Conservation (phyloP, 92 coral and sea anemone species). For the Porites cylindrica region DNA sequence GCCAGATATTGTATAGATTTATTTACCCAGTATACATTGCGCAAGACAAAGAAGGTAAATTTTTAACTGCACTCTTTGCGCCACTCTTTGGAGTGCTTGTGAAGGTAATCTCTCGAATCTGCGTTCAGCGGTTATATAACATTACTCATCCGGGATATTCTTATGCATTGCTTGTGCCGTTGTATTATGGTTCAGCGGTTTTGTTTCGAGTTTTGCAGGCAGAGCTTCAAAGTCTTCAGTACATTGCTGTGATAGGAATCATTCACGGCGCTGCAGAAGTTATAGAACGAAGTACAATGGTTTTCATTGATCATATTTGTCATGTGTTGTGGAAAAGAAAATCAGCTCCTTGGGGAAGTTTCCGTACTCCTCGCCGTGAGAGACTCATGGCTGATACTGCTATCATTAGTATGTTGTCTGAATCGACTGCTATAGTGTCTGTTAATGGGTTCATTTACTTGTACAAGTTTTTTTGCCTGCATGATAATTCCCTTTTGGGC, state of each 20-base stretch:
- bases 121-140: not conserved
- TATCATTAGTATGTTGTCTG: constrained; percentile 44
- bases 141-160: not conserved
- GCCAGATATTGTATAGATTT: not conserved
- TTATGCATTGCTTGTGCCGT: not conserved
- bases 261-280: not conserved
- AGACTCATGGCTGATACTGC: constrained; percentile 43
- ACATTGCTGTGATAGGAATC: not conserved
- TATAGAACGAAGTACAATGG: not conserved
- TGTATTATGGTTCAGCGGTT: not conserved
- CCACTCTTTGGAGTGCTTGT: not conserved
- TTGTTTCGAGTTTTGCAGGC: not conserved
- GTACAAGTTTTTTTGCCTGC: not conserved
- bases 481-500: not conserved
- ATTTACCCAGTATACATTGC: not conserved
- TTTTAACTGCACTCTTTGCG: not conserved
- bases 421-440: constrained; percentile 32
- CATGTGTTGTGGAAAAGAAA: constrained; percentile 8
- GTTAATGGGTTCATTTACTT: not conserved
- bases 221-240: not conserved
- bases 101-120: not conserved
- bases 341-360: constrained; percentile 44
- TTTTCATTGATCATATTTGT: not conserved
- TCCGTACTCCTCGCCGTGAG: constrained; percentile 55
- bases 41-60: not conserved